phyloP scores from a whole-genome alignment of 2,888 invertebrate species.

The Philereme vetulata region DNA sequence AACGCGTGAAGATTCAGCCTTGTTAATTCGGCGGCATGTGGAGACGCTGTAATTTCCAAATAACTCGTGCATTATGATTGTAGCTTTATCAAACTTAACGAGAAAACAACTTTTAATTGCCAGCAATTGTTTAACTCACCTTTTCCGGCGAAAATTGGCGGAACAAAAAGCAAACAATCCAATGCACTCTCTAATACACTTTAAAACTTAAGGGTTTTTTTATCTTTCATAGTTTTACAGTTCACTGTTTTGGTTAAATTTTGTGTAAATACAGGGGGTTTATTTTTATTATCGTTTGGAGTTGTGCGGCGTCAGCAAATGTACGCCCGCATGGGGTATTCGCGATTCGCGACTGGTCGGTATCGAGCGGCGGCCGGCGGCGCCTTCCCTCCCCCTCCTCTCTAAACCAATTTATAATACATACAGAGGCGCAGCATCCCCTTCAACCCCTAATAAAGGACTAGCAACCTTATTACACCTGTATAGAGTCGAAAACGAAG shows the following conservation, averaged over 20 bases:
- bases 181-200: conserved; percentile 26
- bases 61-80: conserved; percentile 1
- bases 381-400: conserved; percentile 66
- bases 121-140: conserved; percentile 29
- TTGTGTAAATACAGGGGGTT: conserved; percentile 37
- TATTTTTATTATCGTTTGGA: conserved; percentile 52
- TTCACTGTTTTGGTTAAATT: conserved; percentile 20
- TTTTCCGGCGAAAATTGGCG: conserved; percentile 29
- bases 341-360: conserved; percentile 68
- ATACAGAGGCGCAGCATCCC: conserved; percentile 83
- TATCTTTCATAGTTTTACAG: conserved; percentile 17
- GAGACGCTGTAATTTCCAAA: conserved; percentile 3
- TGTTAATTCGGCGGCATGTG: conserved; percentile 5
- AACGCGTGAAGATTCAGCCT: conserved; percentile 9
- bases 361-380: conserved; percentile 72
- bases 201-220: not conserved
- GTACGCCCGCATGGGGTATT: conserved; percentile 24
- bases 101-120: conserved; percentile 19
- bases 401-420: conserved; percentile 84
- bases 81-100: conserved; percentile 9
- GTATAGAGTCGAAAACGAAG: conserved; percentile 42
- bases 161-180: conserved; percentile 36
- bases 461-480: conserved; percentile 47
- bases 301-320: conserved; percentile 29
- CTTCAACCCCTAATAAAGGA: conserved; percentile 42